Evolutionary conservation across 1,140 invertebrate species (phyloP).

Genomic region (Zaprionus africanus): DNA sequence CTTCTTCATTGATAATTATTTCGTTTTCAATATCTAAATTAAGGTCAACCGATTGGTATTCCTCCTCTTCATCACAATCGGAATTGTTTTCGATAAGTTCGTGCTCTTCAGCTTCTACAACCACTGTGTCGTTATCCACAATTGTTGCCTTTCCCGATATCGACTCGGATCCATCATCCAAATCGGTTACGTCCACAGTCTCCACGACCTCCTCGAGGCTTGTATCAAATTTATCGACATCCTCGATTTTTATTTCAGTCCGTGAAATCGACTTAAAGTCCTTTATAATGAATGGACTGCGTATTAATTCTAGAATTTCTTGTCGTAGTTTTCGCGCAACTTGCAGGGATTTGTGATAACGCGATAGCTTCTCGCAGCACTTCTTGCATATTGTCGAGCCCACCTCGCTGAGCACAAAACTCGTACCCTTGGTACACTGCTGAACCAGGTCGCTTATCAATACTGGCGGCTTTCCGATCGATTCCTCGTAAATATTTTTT

Average conservation of each 20-base stretch:
- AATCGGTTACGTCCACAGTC: conserved; percentile 24
- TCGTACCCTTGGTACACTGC: conserved; percentile 67
- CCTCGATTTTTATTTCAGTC: conserved; percentile 29
- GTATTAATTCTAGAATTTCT: conserved; percentile 67
- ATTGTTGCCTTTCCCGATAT: conserved; percentile 30
- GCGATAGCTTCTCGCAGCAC: conserved; percentile 62
- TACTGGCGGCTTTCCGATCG: conserved; percentile 66
- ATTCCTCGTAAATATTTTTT: conserved; percentile 64
- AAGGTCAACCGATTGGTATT: conserved; percentile 57
- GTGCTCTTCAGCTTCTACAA: conserved; percentile 32
- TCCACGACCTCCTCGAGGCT: conserved; percentile 34
- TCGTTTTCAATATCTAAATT: conserved; percentile 72
- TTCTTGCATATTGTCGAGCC: conserved; percentile 68
- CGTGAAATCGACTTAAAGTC: conserved; percentile 44
- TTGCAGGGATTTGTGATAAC: conserved; percentile 70
- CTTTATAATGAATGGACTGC: conserved; percentile 59
- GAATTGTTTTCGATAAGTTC: conserved; percentile 43
- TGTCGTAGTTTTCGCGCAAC: conserved; percentile 62
- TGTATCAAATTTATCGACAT: conserved; percentile 49
- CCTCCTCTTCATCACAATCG: conserved; percentile 36
- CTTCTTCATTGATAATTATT: conserved; percentile 69
- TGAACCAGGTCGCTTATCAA: conserved; percentile 63
- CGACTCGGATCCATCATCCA: conserved; percentile 28
- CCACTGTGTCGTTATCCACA: conserved; percentile 21
- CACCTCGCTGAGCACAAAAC: conserved; percentile 54